Conservation (phyloP, 2,113 vertebrate genomes). For the Varanus salvator region DNA sequence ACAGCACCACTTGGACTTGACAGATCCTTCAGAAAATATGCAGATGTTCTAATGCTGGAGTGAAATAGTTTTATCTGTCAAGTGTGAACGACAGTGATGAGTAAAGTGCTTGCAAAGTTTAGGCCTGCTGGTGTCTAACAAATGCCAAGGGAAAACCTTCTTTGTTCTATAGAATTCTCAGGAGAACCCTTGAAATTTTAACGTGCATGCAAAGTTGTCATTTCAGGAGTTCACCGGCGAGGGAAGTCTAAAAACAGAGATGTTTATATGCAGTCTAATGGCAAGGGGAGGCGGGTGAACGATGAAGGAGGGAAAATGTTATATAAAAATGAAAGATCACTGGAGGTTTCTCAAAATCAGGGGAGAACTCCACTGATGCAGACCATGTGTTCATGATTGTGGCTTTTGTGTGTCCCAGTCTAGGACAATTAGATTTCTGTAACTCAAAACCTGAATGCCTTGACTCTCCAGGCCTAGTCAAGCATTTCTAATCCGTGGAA, state of each 20-base stretch:
- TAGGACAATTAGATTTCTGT: background rate
- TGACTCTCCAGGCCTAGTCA: background rate
- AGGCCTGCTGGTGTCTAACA: background rate
- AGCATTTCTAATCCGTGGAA: too few relatives aligned
- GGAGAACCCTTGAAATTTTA: constrained; percentile 22
- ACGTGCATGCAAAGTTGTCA: background rate
- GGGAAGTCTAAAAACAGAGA: background rate
- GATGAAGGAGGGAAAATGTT: background rate
- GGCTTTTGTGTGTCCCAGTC: background rate
- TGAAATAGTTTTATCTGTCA: background rate
- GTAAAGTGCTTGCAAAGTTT: background rate
- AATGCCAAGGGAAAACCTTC: background rate
- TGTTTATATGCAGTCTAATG: constrained; percentile 24
- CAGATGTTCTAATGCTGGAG: accelerated
- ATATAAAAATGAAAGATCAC: background rate
- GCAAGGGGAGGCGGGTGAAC: background rate
- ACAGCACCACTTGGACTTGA: constrained; percentile 2
- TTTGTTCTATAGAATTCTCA: background rate
- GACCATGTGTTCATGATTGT: background rate
- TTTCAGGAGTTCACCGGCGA: background rate
- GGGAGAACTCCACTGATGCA: background rate
- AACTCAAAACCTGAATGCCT: background rate
- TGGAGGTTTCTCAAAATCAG: constrained; percentile 30
- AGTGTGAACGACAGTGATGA: background rate
- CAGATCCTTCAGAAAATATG: background rate